A percentile compares a stretch with the other conserved stretches of the same genome.
Conservation (phyloP, 92 coral and sea anemone genomes). For the Bergia sp. region DNA sequence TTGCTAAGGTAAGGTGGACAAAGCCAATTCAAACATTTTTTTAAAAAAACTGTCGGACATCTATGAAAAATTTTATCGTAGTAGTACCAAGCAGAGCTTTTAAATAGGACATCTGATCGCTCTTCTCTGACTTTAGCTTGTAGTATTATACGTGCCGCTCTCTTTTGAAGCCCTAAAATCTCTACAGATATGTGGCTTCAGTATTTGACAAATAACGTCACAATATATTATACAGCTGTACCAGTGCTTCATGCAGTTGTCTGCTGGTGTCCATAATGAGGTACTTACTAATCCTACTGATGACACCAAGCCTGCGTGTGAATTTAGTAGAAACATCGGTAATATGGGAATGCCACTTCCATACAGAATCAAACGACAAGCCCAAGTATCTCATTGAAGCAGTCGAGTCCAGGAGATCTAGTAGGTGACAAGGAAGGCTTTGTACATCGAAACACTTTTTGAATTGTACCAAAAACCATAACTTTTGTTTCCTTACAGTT, state of each 20-base stretch:
- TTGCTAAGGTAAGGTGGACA: slow-evolving; percentile 1
- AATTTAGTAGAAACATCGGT: not conserved
- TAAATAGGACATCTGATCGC: not conserved
- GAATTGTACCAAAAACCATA: slow-evolving; percentile 47
- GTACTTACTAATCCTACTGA: not conserved
- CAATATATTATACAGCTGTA: not conserved
- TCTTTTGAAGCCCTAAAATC: not conserved
- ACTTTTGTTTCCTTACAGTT: slow-evolving; percentile 48
- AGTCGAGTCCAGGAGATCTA: not conserved
- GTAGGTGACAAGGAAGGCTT: not conserved
- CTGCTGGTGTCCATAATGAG: not conserved
- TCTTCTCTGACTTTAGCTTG: not conserved
- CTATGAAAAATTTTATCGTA: slow-evolving; percentile 2
- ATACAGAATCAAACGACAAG: not conserved
- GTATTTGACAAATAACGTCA: not conserved
- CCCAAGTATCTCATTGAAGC: not conserved
- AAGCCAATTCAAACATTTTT: not conserved
- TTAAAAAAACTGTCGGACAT: not conserved
- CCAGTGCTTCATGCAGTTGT: not conserved
- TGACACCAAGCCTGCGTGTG: not conserved
- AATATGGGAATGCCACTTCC: not conserved
- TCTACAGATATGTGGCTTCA: too few species aligned
- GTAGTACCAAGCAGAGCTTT: not conserved
- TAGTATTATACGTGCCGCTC: too few species aligned
- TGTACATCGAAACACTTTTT: slow-evolving; percentile 35